Conservation (phyloP, 2,797 vertebrate genomes). For the Phoxinus dragarum region DNA sequence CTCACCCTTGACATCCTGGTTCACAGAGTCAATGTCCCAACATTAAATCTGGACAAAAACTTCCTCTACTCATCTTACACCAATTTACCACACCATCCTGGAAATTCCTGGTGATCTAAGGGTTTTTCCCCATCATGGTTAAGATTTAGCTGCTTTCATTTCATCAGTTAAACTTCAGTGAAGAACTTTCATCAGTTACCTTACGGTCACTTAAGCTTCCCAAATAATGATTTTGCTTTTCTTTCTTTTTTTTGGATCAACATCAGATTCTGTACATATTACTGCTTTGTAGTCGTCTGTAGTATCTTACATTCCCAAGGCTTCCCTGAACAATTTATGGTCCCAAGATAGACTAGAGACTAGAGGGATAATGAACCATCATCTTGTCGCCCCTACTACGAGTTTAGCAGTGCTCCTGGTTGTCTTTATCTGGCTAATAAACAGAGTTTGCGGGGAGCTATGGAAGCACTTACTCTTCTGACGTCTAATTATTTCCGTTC, state of each 20-base stretch:
- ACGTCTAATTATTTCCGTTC: conserved; percentile 56
- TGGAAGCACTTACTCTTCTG: conserved; percentile 51
- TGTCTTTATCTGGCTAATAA: conserved; percentile 60
- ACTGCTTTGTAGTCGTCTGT: neutral
- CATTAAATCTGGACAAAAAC: conserved; percentile 45
- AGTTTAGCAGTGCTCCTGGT: conserved; percentile 24
- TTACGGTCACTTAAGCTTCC: neutral
- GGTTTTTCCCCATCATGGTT: too few relatives aligned
- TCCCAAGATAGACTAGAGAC: conserved; percentile 43
- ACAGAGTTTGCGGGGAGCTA: conserved; percentile 47
- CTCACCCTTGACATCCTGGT: neutral
- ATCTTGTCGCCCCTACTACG: conserved; percentile 29
- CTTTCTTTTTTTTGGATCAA: neutral
- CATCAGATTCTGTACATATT: neutral
- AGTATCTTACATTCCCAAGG: neutral
- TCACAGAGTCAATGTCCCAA: conserved; percentile 34
- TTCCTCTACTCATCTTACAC: conserved; percentile 52
- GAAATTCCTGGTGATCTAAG: neutral
- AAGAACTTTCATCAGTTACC: neutral
- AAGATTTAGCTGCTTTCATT: neutral
- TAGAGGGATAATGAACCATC: conserved; percentile 47
- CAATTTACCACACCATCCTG: neutral
- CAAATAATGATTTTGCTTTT: neutral
- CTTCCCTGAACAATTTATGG: neutral
- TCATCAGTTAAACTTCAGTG: neutral